Base-by-base conservation (phyloP, 2,797 vertebrate genomes). In the Acrossocheilus fasciatus region DNA sequence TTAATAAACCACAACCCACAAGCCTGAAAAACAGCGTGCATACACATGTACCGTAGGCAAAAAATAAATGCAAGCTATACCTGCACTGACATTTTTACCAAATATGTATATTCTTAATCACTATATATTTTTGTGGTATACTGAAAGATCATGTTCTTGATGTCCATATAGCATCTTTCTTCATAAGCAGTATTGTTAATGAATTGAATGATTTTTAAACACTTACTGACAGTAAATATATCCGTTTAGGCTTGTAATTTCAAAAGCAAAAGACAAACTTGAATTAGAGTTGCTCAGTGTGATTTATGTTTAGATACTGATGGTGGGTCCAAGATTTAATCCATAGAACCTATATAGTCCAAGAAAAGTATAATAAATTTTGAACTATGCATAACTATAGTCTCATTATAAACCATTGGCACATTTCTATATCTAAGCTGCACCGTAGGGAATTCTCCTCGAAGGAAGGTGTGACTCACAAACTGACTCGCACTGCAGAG, bases 1-100 rank as follows among this genome's bases (percentile, higher is more conserved):
- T 87, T 90, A 91, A 89, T 83, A 77, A 89, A 88, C 82, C 87
- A 91, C 89, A 90, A 62, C 23, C 82, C 87, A 88, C 87, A 90
- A 59, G 17, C 75, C 70, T 88, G 73, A 87, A 82, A 87, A 79
- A 83, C 66, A 74, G 45, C 26, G 54, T 43, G 47, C 57, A 18
- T 30, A 4, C 26, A 76, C 10, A 6, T 9, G 5, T 39, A 57
- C 2, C 26, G 10, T 34, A 15, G 1, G 15, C n/a, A 39, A 73
- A 39, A 18, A 12, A 73, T 2, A 30, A 73, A 17, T 4, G 43
- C 57, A 66, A 3, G 11, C 43, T 45, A 20, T 66, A 80, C 10
- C 39, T 34, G 26, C 6, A 20, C 5, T 64, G 15, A 17, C 4
- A 20, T 80, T 8, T 17, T 12, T 4, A 80, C n/a, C 15, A n/a